phyloP scores from a whole-genome alignment of 64 coral and sea anemone species.

The Montipora capricornis region DNA sequence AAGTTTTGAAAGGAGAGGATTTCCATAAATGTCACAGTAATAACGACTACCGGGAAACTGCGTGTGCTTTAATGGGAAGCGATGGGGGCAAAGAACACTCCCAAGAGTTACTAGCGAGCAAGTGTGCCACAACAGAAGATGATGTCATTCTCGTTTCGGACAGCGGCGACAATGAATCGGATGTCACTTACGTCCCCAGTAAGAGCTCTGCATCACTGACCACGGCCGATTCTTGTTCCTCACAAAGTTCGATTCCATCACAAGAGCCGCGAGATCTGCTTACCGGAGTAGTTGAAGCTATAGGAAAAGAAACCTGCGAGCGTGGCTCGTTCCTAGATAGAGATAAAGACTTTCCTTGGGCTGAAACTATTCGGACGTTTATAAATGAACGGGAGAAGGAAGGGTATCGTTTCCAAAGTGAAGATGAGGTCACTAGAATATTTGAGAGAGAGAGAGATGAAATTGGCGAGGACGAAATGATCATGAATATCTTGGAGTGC shows the following conservation, averaged over 20 bases:
- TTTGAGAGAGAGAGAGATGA: no score
- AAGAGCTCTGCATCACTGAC: not conserved
- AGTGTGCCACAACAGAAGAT: not conserved
- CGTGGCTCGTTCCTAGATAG: conserved; percentile 19
- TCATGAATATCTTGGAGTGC: no score
- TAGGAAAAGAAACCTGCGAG: conserved; percentile 13
- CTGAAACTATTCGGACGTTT: not conserved
- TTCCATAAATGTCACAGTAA: not conserved
- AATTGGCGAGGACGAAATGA: no score
- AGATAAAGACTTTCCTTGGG: not conserved
- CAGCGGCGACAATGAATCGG: not conserved
- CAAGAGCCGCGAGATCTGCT: conserved; percentile 10
- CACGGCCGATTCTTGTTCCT: not conserved
- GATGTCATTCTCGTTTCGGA: not conserved
- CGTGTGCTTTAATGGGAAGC: no score
- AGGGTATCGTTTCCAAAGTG: conserved; percentile 7
- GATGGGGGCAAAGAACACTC: not conserved
- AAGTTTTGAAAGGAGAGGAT: not conserved
- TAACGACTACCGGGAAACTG: not conserved
- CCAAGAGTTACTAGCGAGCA: not conserved
- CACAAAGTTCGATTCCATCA: not conserved
- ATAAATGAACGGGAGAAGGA: not conserved
- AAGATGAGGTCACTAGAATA: not conserved
- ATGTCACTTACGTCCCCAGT: not conserved
- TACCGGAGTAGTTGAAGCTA: conserved; percentile 22